These are phyloP conservation scores for Valencia hispanica DNA, from an alignment of 2,797 vertebrate genomes.

Conservation along the genomic window DNA sequence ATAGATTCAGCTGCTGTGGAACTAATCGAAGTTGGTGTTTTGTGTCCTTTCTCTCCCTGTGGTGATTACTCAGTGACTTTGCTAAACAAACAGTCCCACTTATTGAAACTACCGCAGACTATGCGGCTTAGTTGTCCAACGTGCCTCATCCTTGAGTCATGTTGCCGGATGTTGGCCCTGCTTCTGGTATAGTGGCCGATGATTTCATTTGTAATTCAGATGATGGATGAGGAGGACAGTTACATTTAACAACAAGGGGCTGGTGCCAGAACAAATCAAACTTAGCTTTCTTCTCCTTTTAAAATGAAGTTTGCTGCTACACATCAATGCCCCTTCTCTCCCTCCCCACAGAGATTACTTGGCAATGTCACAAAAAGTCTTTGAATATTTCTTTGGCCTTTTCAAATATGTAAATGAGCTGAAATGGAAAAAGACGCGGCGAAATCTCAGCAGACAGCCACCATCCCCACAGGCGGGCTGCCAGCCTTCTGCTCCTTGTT, in stretches of 20 bases:
- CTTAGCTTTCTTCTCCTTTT: slow-evolving; percentile 18
- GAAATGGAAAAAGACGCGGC: slow-evolving; percentile 55
- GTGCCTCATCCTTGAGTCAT: slow-evolving; percentile 62
- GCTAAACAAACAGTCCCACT: slow-evolving; percentile 11
- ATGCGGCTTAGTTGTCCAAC: slow-evolving; percentile 24
- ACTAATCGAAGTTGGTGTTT: slow-evolving; percentile 65
- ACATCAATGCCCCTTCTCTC: slow-evolving; percentile 33
- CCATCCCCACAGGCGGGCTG: slow-evolving; percentile 51
- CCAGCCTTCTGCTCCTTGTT: slow-evolving; percentile 53
- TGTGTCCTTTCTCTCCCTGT: slow-evolving; percentile 50
- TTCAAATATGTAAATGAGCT: slow-evolving; percentile 69
- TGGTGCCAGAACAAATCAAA: slow-evolving; percentile 33
- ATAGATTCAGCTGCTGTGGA: slow-evolving; percentile 46
- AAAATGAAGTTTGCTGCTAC: slow-evolving; percentile 40
- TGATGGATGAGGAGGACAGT: slow-evolving; percentile 29
- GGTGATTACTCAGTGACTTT: slow-evolving; percentile 56
- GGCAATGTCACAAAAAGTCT: slow-evolving; percentile 49
- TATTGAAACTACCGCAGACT: slow-evolving; percentile 44
- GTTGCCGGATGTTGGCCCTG: slow-evolving; percentile 52
- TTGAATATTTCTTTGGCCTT: slow-evolving; percentile 57
- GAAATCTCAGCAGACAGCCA: slow-evolving; percentile 64
- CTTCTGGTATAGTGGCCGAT: slow-evolving; percentile 61
- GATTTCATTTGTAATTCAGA: slow-evolving; percentile 62
- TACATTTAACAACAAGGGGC: slow-evolving; percentile 35
- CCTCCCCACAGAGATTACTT: slow-evolving; percentile 47